Base-by-base conservation (phyloP, 2,888 invertebrate species). In the Melanophora roralis region DNA sequence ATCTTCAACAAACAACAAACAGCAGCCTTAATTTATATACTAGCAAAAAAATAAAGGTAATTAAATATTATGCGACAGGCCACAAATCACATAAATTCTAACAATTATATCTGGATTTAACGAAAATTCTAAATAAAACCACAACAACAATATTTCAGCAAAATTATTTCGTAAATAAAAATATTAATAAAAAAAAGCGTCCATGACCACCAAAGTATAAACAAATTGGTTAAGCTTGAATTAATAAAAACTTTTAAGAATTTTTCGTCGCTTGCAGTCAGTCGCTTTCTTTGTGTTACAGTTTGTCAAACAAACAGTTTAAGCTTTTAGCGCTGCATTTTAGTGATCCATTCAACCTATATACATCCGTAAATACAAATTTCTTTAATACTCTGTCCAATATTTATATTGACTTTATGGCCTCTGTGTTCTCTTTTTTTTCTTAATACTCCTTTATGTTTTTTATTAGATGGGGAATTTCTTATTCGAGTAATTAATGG, bases 401-500 rank as follows among this genome's bases (percentile, higher is more conserved):
- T 34, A 60, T 8, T 1, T 11, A 1, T 43, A 49, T 38, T 16
- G 27, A 38, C 47, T 57, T 74, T 67, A 67, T 59, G 49, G 16
- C 23, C n/a, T n/a, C n/a, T 23, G 34, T 7, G 14, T 14, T 49
- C 16, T 34, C 27, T 65, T 34, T 57, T 14, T 9, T 34, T 65
- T 62, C 32, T 43, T 40, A 49, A 14, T 32, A 49, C 51, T 45
- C 53, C n/a, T 49, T 11, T 21, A 6, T 1, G 43, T 8, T 23
- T 36, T 14, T 16, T 38, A 57, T 9, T 43, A 51, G n/a, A 5
- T 34, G 60, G 40, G 60, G 60, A 68, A 68, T 60, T 53, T 60
- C 60, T 68, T 67, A 45, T 40, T 19, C 6, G 14, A n/a, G 16
- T 27, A 57, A 51, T 60, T 60, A 43, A 71, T 43, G 40, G 23